These are phyloP conservation scores for Triplophysa dalaica DNA, from an alignment of 2,113 vertebrate species.

Conservation along the genomic window DNA sequence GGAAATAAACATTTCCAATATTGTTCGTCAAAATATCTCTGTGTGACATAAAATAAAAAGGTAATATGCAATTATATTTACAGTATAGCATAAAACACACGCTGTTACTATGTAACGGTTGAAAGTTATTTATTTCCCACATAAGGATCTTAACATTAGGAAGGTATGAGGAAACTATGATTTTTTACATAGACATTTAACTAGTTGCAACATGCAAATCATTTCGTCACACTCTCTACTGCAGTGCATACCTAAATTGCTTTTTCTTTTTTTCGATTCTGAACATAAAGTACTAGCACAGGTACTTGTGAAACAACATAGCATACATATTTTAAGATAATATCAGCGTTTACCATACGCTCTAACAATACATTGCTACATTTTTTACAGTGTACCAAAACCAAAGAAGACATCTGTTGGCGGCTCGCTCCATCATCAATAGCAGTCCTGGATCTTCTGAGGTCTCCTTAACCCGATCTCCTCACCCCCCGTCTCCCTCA, in stretches of 20 bases:
- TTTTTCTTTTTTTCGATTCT: not conserved
- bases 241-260: not conserved
- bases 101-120: not conserved
- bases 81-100: too few relatives aligned
- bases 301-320: not conserved
- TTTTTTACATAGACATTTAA: too few relatives aligned
- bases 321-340: not conserved
- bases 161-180: not conserved
- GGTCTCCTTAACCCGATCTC: not conserved
- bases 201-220: not conserved
- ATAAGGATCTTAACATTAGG: not conserved
- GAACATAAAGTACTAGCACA: not conserved
- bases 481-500: conserved; percentile 27
- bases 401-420: conserved; percentile 82
- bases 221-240: not conserved
- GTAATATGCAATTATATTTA: too few relatives aligned
- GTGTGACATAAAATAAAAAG: too few relatives aligned
- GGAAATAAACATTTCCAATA: too few relatives aligned
- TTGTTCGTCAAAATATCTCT: too few relatives aligned
- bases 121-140: not conserved
- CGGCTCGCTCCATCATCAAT: conserved; percentile 81
- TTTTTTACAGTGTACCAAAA: conserved; percentile 77
- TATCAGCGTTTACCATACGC: not conserved
- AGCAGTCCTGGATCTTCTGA: conserved; percentile 39
- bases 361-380: not conserved